A percentile compares a stretch with the other conserved stretches of the same genome.
These are phyloP conservation scores for Timandra comae DNA, from an alignment of 2,888 invertebrate genomes.

Conservation along the genomic window DNA sequence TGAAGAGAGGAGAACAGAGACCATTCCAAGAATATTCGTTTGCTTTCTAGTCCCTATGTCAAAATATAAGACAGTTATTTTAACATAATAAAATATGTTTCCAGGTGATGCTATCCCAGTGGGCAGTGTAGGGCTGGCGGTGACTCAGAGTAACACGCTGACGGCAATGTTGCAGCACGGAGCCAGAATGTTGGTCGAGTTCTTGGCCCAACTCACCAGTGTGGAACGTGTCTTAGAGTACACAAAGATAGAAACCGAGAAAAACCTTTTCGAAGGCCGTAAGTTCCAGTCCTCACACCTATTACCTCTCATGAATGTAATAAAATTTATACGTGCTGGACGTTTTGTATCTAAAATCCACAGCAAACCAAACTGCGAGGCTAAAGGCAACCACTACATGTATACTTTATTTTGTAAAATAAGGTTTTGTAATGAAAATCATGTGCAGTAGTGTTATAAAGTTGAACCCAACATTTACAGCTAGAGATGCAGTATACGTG, in stretches of 20 bases:
- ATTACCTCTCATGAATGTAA: background rate
- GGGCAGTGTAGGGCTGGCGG: conserved; percentile 80
- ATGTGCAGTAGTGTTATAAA: too few species aligned
- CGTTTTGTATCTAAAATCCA: background rate
- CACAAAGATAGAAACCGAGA: conserved; percentile 79
- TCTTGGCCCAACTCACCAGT: conserved; percentile 84
- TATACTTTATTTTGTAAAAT: too few species aligned
- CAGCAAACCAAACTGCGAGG: too few species aligned
- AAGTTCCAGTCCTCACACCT: conserved; percentile 26
- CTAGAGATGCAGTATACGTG: too few species aligned
- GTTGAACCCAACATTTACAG: too few species aligned
- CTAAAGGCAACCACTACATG: too few species aligned
- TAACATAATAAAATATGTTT: too few species aligned
- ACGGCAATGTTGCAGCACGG: conserved; percentile 84
- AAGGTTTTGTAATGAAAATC: too few species aligned
- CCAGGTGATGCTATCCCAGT: conserved; percentile 57
- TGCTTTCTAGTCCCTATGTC: too few species aligned
- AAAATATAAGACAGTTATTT: too few species aligned
- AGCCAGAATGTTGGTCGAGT: conserved; percentile 89
- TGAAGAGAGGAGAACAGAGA: too few species aligned
- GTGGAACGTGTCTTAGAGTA: conserved; percentile 93
- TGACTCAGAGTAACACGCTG: conserved; percentile 79
- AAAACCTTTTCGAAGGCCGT: conserved; percentile 70
- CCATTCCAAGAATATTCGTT: too few species aligned
- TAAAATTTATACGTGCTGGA: background rate